Evolutionary conservation across 2,113 vertebrate genomes (phyloP).

Genomic region (Chaetodon trifascialis): DNA sequence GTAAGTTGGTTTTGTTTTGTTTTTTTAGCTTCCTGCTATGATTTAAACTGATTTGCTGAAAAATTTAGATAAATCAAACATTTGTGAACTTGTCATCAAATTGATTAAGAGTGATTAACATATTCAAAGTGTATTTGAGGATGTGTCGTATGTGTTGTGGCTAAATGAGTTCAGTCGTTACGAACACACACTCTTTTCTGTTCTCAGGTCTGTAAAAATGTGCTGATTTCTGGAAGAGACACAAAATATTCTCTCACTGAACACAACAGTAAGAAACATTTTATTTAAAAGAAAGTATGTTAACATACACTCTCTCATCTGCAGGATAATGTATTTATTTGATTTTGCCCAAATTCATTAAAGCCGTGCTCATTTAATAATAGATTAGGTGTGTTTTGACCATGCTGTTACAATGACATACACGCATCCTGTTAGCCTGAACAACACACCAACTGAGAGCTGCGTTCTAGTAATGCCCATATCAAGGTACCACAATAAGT

Average conservation of each 20-base stretch:
- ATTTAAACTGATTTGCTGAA: background rate
- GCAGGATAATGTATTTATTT: background rate
- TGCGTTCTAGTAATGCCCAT: background rate
- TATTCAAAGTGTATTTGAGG: too few relatives aligned
- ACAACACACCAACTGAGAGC: background rate
- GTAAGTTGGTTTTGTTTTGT: conserved; percentile 32
- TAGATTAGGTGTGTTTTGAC: too few relatives aligned
- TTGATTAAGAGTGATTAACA: too few relatives aligned
- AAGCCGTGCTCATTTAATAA: too few relatives aligned
- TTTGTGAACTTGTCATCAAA: background rate
- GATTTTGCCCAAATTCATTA: too few relatives aligned
- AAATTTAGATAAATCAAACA: background rate
- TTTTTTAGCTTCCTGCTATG: background rate
- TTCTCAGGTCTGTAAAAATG: conserved; percentile 90
- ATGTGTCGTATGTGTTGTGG: background rate
- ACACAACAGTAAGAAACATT: conserved; percentile 43
- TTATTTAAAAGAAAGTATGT: background rate
- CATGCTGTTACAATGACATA: too few relatives aligned
- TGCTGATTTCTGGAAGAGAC: conserved; percentile 80
- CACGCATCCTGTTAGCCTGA: too few relatives aligned
- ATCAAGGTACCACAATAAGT: background rate
- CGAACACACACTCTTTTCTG: background rate
- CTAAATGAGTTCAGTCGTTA: background rate
- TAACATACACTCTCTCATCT: background rate
- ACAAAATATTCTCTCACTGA: background rate